Conservation (phyloP, 2,888 invertebrate genomes). For the Luperina nickerlii region DNA sequence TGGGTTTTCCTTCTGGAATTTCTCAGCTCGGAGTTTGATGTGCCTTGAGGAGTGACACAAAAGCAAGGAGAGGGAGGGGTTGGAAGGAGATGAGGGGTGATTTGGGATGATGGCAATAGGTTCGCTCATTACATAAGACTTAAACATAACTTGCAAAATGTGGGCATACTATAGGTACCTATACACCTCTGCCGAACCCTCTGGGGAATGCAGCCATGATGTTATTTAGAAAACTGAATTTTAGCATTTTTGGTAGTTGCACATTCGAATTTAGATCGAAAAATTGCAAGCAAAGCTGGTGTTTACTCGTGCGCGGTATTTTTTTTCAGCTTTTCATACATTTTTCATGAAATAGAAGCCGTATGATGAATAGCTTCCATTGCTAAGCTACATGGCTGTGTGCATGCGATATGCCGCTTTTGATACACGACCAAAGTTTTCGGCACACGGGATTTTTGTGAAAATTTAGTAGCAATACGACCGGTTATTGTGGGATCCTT, state of each 20-base stretch:
- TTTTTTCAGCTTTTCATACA: slow-evolving; percentile 12
- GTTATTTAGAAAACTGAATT: not conserved
- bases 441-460: not conserved
- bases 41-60: too few species aligned
- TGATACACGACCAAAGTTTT: not conserved
- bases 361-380: slow-evolving; percentile 43
- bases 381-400: slow-evolving; percentile 23
- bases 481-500: not conserved
- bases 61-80: too few species aligned
- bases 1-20: not conserved
- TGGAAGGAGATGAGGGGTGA: too few species aligned
- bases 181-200: not conserved
- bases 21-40: not conserved
- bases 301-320: not conserved
- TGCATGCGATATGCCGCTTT: slow-evolving; percentile 27
- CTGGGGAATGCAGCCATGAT: not conserved
- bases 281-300: slow-evolving; percentile 27
- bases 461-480: not conserved
- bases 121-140: not conserved
- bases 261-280: slow-evolving; percentile 14
- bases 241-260: not conserved
- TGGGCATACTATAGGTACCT: not conserved
- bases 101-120: not conserved
- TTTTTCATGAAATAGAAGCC: slow-evolving; percentile 48
- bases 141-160: not conserved